Base-by-base conservation (phyloP, 2,797 vertebrate species). In the Hafferia zeledoni region DNA sequence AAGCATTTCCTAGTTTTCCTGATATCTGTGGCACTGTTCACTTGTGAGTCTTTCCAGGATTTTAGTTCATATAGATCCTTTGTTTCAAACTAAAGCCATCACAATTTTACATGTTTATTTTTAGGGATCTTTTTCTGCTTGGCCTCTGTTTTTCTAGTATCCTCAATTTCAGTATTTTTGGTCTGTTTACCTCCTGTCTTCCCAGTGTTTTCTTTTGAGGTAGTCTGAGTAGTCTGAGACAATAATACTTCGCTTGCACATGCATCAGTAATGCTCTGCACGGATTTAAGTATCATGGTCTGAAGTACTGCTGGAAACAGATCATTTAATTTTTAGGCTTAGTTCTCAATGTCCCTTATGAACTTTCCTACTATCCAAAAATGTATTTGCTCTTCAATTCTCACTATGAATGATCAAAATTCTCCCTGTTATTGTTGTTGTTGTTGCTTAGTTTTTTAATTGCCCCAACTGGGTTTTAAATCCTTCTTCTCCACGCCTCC, bases 1-100 rank as follows among this genome's bases (percentile, higher is more conserved):
- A 74, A 90, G 13, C 31, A 28, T 59, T 90, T 91, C 28, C 57
- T 80, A 13, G 9, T 68, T 90, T 63, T 76, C 18, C 27, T 80
- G 8, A 24, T 33, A 18, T 33, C 18, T 78, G n/a, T 49, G n/a
- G 13, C 11, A 41, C 30, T 37, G 30, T 47, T 74, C 17, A 57
- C 24, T 15, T 33, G 16, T 59, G 24, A 57, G 23, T 63, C n/a
- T 68, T 77, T 37, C 31, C 12, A 69, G 52, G 24, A n/a, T 81
- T 49, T 56, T 56, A 19, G 25, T 60, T 20, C 16, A 5, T 57
- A 4, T 49, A 44, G 14, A 43, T 70, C 11, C 33, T 56, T 61
- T 70, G 24, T 55, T 67, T 78, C 25, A 20, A 47, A 65, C 14
- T n/a, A 24, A 87, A 74, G 4, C 13, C 15, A 16, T n/a, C 31